phyloP scores from a whole-genome alignment of 2,888 invertebrate species.

The Ceratothoa steindachneri region DNA sequence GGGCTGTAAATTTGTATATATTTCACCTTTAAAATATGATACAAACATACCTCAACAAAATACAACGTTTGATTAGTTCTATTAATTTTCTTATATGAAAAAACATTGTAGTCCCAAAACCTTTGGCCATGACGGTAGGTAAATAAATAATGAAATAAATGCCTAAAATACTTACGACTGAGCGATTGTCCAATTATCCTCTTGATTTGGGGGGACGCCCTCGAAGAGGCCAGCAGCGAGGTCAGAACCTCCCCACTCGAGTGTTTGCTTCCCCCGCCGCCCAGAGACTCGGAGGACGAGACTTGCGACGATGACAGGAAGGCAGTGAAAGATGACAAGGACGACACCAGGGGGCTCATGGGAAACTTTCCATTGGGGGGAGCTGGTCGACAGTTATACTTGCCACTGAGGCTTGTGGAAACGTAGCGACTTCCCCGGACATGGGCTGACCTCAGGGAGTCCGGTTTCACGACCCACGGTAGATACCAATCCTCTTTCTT shows the following conservation, averaged over 20 bases:
- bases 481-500: constrained; percentile 1
- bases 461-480: background rate
- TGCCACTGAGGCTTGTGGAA: background rate
- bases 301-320: background rate
- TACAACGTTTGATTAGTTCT: too few relatives aligned
- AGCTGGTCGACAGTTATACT: background rate
- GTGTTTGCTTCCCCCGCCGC: background rate
- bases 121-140: too few relatives aligned
- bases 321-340: background rate
- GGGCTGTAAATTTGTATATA: too few relatives aligned
- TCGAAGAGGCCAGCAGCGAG: background rate
- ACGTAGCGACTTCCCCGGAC: background rate
- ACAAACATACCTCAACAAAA: too few relatives aligned
- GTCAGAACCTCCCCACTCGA: background rate
- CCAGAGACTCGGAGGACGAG: background rate
- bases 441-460: background rate
- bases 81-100: too few relatives aligned
- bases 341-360: background rate
- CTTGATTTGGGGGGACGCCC: background rate
- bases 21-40: too few relatives aligned
- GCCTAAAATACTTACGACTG: background rate
- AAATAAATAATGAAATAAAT: too few relatives aligned
- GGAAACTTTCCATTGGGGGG: background rate
- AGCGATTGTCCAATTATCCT: background rate
- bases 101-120: too few relatives aligned